These are phyloP conservation scores for Microcaecilia unicolor DNA, from an alignment of 2,797 vertebrate genomes.

Conservation along the genomic window DNA sequence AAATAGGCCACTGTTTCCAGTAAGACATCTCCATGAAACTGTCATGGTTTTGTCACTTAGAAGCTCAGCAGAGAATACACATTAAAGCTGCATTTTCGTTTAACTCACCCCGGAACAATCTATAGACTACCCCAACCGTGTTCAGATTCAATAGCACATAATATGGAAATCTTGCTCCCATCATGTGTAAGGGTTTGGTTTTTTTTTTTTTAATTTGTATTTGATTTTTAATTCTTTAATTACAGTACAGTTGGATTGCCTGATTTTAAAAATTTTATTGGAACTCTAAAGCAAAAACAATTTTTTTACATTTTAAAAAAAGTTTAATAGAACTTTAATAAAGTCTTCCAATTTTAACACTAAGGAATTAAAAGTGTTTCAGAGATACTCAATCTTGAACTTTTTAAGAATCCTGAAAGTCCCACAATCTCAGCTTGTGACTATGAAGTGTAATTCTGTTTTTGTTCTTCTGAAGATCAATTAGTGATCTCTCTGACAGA, in stretches of 20 bases:
- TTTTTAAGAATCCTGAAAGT: constrained; percentile 58
- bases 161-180: constrained; percentile 19
- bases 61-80: too few relatives aligned
- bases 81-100: too few relatives aligned
- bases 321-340: constrained; percentile 67
- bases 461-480: constrained; percentile 75
- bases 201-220: constrained; percentile 35
- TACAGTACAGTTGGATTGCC: constrained; percentile 24
- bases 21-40: too few relatives aligned
- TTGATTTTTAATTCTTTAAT: constrained; percentile 34
- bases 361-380: constrained; percentile 42
- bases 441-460: constrained; percentile 78
- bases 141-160: constrained; percentile 11
- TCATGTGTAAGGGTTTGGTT: constrained; percentile 16
- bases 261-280: constrained; percentile 59
- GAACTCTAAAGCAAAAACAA: constrained; percentile 71
- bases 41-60: too few relatives aligned
- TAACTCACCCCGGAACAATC: too few relatives aligned
- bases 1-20: too few relatives aligned
- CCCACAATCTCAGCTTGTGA: constrained; percentile 72
- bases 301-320: constrained; percentile 68
- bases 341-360: constrained; percentile 73
- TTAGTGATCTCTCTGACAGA: constrained; percentile 94
- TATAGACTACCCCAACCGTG: too few relatives aligned
- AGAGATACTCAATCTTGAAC: constrained; percentile 55